Base-by-base conservation (phyloP, 2,797 vertebrate genomes). In the Petrocephalus sullivani region DNA sequence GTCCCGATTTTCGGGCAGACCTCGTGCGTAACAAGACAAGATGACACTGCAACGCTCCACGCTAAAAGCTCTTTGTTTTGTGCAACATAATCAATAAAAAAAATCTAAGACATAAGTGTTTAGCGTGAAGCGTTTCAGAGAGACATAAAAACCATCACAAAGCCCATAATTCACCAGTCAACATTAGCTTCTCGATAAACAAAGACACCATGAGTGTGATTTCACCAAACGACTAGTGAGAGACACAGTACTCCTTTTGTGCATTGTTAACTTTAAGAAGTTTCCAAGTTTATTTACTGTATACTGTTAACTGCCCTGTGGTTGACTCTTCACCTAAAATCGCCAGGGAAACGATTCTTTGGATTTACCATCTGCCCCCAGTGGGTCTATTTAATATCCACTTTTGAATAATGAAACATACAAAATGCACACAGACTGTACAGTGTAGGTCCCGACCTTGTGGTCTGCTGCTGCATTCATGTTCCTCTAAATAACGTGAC, bases 341-440 rank as follows among this genome's bases (percentile, higher is more conserved):
- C 93, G 92, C 94, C 94, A 95, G 95, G 94, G 95, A 95, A 96
- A 96, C 95, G 92, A 93, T 90, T 90, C 90, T 89, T 90, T 85
- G 64, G 83, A 85, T 57, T 85, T 60, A 56, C 21, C 23, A 83
- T 51, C n/a, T 64, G 78, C 78, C 87, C 81, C 78, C 78, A 51
- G 57, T 23, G 57, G 46, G 33, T 84, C 3, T 88, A 19, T 84
- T 88, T 88, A 84, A 88, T 60, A 84, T 37, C 78, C 4, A 49
- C n/a, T 61, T 57, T 46, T 46, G 56, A 82, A 88, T 82, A 88
- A 67, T 57, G 71, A 86, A 88, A 60, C 54, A 82, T n/a, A 64
- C 14, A 60, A n/a, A 23, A 21, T 37, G 8, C 28, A 33, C 56
- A 75, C 49, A 75, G 16, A 37, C 28, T 37, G 12, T 75, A 46